phyloP scores from a whole-genome alignment of 2,888 invertebrate genomes.

The Heliconius charithonia region DNA sequence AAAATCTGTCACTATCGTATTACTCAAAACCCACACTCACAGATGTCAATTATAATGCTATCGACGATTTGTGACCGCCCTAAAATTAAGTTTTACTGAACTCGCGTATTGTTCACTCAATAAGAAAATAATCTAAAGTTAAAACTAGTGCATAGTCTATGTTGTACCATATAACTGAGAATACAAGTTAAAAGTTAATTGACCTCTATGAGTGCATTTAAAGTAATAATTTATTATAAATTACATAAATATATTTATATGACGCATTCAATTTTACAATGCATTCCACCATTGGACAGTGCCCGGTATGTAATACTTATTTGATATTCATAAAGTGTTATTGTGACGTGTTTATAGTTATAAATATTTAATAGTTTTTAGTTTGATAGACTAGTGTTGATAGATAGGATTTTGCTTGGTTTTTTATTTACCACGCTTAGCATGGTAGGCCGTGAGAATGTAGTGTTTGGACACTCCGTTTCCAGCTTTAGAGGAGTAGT shows the following conservation, averaged over 20 bases:
- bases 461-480: background rate
- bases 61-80: too few species aligned
- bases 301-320: constrained; percentile 67
- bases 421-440: background rate
- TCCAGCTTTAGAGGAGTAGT: too few species aligned
- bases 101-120: too few species aligned
- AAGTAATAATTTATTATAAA: background rate
- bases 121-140: too few species aligned
- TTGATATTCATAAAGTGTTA: constrained; percentile 54
- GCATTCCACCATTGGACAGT: constrained; percentile 63
- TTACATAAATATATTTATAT: too few species aligned
- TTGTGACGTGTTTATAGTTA: constrained; percentile 39
- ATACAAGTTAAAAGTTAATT: background rate
- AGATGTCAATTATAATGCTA: too few species aligned
- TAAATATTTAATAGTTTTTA: constrained; percentile 1
- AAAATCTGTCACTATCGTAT: too few species aligned
- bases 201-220: background rate
- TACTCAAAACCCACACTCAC: too few species aligned
- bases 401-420: background rate
- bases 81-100: too few species aligned
- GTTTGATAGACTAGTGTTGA: background rate
- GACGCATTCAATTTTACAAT: constrained; percentile 49
- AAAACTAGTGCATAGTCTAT: too few species aligned
- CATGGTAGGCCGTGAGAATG: background rate
- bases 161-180: too few species aligned